A percentile compares a stretch with the other conserved stretches of the same genome.
Evolutionary conservation across 2,888 invertebrate species (phyloP).

Genomic region (Sabellastarte sp.): DNA sequence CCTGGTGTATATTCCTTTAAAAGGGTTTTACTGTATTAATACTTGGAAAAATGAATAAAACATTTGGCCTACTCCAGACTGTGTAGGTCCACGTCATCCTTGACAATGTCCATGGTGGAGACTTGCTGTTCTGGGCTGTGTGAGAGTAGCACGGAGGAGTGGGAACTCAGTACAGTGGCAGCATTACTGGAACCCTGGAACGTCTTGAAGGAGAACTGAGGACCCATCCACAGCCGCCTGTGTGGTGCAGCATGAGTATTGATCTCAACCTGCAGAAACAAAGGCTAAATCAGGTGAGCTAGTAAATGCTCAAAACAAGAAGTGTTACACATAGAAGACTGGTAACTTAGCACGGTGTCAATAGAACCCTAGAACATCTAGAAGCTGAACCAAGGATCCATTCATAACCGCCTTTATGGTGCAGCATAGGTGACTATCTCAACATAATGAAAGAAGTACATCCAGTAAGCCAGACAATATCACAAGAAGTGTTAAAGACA

Average conservation of each 20-base stretch:
- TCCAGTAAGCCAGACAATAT: too few species aligned
- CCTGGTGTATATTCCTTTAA: too few species aligned
- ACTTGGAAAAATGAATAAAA: too few species aligned
- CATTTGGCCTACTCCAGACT: constrained; percentile 58
- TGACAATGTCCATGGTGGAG: constrained; percentile 52
- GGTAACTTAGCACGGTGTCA: not conserved
- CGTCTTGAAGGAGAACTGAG: constrained; percentile 93
- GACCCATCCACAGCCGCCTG: constrained; percentile 94
- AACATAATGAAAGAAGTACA: too few species aligned
- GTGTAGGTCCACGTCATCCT: constrained; percentile 57
- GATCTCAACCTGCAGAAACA: constrained; percentile 82
- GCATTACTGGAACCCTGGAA: constrained; percentile 36
- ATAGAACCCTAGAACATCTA: not conserved
- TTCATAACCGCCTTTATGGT: too few species aligned
- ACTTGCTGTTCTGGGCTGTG: constrained; percentile 52
- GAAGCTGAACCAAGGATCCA: too few species aligned
- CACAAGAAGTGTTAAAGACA: too few species aligned
- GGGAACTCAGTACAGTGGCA: constrained; percentile 57
- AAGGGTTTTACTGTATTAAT: too few species aligned
- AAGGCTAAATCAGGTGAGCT: not conserved
- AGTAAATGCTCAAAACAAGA: not conserved
- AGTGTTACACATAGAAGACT: too few species aligned
- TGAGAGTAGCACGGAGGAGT: constrained; percentile 58
- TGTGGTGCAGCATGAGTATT: constrained; percentile 96
- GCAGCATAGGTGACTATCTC: too few species aligned